Evolutionary conservation across 2,113 vertebrate genomes (phyloP).

Genomic region (Leiothrix lutea): DNA sequence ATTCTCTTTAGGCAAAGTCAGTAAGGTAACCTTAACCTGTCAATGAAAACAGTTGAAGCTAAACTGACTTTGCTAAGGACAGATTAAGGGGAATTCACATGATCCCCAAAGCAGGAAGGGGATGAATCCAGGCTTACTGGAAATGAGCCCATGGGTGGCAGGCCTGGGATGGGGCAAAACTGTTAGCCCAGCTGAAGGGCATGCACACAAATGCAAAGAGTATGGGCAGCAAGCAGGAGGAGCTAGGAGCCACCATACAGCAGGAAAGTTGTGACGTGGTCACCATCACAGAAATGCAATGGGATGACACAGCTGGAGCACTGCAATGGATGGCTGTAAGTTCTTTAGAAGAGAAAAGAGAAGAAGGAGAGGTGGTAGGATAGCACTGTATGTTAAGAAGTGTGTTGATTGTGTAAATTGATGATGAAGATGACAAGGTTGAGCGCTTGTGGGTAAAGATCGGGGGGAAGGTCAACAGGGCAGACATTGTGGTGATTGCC

Average conservation of each 20-base stretch:
- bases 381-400: neutral
- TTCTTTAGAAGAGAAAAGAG: neutral
- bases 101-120: neutral
- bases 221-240: neutral
- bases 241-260: neutral
- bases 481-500: neutral
- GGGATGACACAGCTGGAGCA: neutral
- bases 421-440: neutral
- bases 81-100: neutral
- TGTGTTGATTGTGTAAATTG: neutral
- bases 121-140: neutral
- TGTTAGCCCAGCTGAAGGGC: neutral
- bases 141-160: neutral
- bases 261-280: neutral
- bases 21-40: neutral
- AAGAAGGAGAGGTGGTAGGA: neutral
- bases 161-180: neutral
- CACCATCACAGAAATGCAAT: neutral
- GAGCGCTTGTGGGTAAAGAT: neutral
- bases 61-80: neutral
- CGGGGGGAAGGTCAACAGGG: neutral
- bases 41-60: neutral
- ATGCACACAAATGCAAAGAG: neutral
- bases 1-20: neutral
- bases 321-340: neutral